Conservation (phyloP, 1,140 invertebrate species). For the Bombus soroeensis region DNA sequence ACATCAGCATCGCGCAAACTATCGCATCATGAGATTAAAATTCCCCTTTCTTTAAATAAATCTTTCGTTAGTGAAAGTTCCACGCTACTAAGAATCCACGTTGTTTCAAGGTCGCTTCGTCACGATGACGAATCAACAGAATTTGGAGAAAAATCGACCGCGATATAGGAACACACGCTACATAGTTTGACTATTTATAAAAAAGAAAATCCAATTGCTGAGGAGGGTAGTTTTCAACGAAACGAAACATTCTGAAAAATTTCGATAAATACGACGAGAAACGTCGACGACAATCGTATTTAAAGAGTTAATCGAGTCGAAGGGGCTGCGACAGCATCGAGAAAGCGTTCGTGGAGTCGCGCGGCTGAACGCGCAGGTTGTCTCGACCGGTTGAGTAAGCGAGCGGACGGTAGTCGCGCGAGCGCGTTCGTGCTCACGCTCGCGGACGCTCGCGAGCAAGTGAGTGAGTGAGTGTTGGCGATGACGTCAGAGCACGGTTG, state of each 20-base stretch:
- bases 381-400: slow-evolving; percentile 68
- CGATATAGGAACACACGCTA: no score
- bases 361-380: slow-evolving; percentile 74
- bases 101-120: no score
- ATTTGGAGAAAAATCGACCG: no score
- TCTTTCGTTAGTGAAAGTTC: no score
- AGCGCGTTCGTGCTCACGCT: background rate
- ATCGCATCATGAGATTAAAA: no score
- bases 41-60: no score
- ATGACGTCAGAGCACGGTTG: slow-evolving; percentile 83
- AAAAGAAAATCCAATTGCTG: background rate
- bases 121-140: no score
- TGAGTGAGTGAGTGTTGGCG: slow-evolving; percentile 43
- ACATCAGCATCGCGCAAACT: no score
- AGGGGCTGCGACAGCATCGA: slow-evolving; percentile 35
- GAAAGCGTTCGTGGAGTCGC: slow-evolving; percentile 44
- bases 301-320: background rate
- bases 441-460: background rate
- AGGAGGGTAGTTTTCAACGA: no score
- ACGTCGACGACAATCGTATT: background rate
- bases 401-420: slow-evolving; percentile 40
- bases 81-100: no score
- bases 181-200: no score
- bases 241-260: no score
- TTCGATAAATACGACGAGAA: rapidly evolving